Base-by-base conservation (phyloP, 30 jellyfish, hydroid and myxozoan species). In the Pseudorhiza aurosa region DNA sequence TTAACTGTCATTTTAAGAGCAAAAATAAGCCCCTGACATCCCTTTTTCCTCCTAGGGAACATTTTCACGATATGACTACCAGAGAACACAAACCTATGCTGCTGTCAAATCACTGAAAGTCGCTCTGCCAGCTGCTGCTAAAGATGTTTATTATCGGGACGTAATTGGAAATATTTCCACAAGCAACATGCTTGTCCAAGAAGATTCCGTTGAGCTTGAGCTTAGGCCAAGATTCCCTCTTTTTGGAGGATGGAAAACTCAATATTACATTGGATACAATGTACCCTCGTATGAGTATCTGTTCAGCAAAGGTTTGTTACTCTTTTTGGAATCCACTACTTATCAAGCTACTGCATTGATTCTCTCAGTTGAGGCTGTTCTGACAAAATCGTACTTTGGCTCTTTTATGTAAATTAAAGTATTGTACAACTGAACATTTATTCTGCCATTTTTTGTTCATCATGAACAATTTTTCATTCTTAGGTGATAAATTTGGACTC, bases 231-330 rank as follows among this genome's bases (percentile, higher is more conserved):
- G 98, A 53, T 92, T 92, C 56, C 98, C 98, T 0, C 77, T 92
- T 77, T 92, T 92, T 67, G 98, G 98, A 18, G 98, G 98, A 49
- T 92, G 98, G 98, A 91, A 92, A 51, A 92, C 98, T 8, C 81
- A 83, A 50, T 92, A 92, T 68, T 87, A 80, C 89, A 68, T 92
- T 49, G 98, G 96, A 25, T 92, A 92, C 89, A 92, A 85, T 57
- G 89, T 92, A 35, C 97, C 98, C 26, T 87, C 96, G 18, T 87
- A 87, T 65, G 91, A 92, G 58, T 92, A 85, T 79, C 80, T 92
- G 65, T 86, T 5, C 65, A 87, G 56, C 65, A 81, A 59, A 68
- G 96, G 96, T 75, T 22, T 18, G 82, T 21, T 47, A n/a, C n/a
- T n/a, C n/a, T n/a, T n/a, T n/a, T n/a, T n/a, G n/a, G n/a, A n/a